A percentile compares a stretch with the other conserved stretches of the same genome.
Evolutionary conservation across 1,140 invertebrate genomes (phyloP).

Genomic region (Diuraphis noxia): DNA sequence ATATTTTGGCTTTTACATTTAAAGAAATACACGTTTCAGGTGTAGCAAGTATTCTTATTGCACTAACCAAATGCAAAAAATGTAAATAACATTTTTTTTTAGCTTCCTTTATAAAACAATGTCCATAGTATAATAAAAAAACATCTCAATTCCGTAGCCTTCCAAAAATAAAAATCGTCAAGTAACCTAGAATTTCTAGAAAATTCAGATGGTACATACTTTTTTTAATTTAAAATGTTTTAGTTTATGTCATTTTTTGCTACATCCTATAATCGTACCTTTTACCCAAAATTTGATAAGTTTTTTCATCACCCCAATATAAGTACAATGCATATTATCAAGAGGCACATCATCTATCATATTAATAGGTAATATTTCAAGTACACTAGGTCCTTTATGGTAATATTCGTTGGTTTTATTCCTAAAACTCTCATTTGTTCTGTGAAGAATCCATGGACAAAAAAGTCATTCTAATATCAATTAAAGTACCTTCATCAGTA

Average conservation of each 20-base stretch:
- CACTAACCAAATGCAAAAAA: not conserved
- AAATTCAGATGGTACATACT: not conserved
- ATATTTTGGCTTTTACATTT: not conserved
- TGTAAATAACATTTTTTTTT: slow-evolving; percentile 9
- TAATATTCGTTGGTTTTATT: not conserved
- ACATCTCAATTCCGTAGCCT: slow-evolving; percentile 1
- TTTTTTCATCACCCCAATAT: not conserved
- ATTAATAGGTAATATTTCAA: no score
- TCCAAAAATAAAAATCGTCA: slow-evolving; percentile 4
- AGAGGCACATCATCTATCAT: no score
- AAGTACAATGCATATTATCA: no score
- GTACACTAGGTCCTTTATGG: not conserved
- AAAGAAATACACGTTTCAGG: slow-evolving; percentile 13
- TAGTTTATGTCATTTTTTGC: not conserved
- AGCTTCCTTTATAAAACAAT: slow-evolving; percentile 15
- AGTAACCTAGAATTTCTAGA: not conserved
- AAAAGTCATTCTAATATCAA: not conserved
- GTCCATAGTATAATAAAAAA: not conserved
- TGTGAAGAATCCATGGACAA: not conserved
- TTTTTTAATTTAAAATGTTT: not conserved
- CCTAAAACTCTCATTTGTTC: not conserved
- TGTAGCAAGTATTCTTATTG: not conserved
- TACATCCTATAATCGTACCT: not conserved
- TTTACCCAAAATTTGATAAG: not conserved
- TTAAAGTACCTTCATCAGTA: not conserved